Conservation (phyloP, 2,797 vertebrate genomes). For the Peromyscus eremicus region DNA sequence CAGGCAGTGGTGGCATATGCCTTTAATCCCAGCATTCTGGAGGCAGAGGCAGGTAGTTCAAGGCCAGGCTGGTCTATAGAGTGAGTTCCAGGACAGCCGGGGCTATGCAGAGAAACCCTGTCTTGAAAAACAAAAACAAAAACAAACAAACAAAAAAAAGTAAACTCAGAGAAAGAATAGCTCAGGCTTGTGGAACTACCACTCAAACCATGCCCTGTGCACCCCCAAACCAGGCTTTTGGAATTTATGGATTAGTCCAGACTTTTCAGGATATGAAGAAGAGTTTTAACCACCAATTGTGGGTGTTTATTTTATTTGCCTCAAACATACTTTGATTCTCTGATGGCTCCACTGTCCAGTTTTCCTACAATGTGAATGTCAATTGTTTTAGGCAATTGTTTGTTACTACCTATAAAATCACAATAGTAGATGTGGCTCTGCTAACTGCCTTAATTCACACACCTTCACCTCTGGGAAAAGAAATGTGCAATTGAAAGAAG, state of each 20-base stretch:
- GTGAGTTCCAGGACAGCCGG: too few species aligned
- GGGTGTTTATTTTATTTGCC: neutral
- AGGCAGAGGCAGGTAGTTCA: too few species aligned
- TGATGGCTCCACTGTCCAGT: neutral
- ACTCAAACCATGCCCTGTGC: too few species aligned
- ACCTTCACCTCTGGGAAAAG: neutral
- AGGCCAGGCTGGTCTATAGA: too few species aligned
- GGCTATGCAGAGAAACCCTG: too few species aligned
- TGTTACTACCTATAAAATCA: neutral
- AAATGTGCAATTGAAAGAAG: neutral
- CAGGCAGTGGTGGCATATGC: too few species aligned
- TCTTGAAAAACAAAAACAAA: too few species aligned
- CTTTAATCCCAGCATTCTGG: too few species aligned
- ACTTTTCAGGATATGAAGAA: neutral
- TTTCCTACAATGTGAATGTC: neutral
- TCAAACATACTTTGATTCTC: neutral
- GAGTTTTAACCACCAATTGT: neutral
- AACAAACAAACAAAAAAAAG: too few species aligned
- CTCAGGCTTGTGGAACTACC: neutral
- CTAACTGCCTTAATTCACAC: rapidly evolving
- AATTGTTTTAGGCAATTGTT: neutral
- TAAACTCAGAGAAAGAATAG: neutral
- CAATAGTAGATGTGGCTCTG: neutral
- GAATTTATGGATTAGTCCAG: neutral
- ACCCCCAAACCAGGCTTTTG: neutral